These are phyloP conservation scores for Donacobius atricapilla DNA, from an alignment of 2,113 vertebrate species.

Conservation along the genomic window DNA sequence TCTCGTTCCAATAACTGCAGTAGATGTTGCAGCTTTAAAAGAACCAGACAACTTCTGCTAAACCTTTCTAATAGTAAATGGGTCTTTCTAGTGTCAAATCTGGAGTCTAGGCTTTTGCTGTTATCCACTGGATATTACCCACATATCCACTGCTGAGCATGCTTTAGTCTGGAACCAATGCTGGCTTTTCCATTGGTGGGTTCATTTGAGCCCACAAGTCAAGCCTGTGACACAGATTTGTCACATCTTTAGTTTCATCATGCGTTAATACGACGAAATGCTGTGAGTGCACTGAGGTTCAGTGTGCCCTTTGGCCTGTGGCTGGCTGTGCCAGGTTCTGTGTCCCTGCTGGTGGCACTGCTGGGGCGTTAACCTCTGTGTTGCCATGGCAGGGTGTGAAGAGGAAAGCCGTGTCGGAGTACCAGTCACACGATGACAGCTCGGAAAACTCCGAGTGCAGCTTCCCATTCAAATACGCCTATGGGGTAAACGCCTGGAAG, in stretches of 20 bases:
- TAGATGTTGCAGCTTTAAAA: neutral
- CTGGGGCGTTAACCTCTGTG: constrained; percentile 8
- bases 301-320: neutral
- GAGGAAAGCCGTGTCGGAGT: constrained; percentile 80
- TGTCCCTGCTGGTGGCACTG: fast-evolving
- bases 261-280: fast-evolving
- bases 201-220: neutral
- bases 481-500: constrained; percentile 93
- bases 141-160: neutral
- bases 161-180: neutral
- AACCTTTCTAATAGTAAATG: neutral
- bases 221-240: neutral
- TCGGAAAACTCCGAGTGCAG: constrained; percentile 76
- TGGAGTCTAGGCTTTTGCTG: neutral
- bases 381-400: constrained; percentile 83
- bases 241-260: neutral
- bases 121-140: neutral
- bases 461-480: constrained; percentile 86
- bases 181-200: neutral
- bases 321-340: neutral
- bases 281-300: neutral
- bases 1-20: neutral
- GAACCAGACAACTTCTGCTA: neutral
- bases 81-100: neutral
- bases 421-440: constrained; percentile 73